Conservation (phyloP, 92 coral and sea anemone species). For the Hydrozoanthus gracilis region DNA sequence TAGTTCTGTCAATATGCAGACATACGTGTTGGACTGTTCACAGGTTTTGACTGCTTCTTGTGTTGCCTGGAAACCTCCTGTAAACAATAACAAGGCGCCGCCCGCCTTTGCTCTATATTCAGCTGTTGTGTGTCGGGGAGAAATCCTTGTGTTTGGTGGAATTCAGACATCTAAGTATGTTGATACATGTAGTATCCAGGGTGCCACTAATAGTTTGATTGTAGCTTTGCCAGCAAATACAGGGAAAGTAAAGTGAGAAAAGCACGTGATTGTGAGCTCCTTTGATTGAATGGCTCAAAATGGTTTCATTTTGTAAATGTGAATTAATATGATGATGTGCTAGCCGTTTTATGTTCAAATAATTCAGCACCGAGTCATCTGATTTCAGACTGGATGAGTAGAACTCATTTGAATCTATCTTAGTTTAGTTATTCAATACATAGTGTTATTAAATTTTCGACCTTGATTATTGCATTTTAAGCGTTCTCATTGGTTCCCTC, state of each 20-base stretch:
- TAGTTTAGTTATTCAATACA: too few species aligned
- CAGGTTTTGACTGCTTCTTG: neutral
- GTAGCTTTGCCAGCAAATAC: slow-evolving; percentile 26
- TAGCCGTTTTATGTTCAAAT: too few species aligned
- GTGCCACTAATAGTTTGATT: slow-evolving; percentile 25
- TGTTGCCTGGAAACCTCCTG: slow-evolving; percentile 35
- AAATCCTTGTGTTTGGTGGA: slow-evolving; percentile 90
- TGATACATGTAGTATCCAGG: slow-evolving; percentile 28
- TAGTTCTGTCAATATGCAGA: slow-evolving; percentile 5
- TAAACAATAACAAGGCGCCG: slow-evolving; percentile 41
- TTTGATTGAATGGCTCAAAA: too few species aligned
- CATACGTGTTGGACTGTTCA: slow-evolving; percentile 25
- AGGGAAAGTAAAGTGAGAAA: neutral
- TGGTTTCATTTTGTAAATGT: too few species aligned
- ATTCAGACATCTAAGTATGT: slow-evolving; percentile 55
- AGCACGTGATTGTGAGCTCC: too few species aligned
- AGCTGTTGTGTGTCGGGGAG: slow-evolving; percentile 84
- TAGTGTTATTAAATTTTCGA: too few species aligned
- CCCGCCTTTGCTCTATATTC: slow-evolving; percentile 87
- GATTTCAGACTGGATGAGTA: too few species aligned
- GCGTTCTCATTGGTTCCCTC: too few species aligned
- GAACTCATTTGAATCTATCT: too few species aligned
- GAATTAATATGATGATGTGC: too few species aligned
- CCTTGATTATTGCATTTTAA: too few species aligned
- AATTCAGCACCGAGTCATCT: too few species aligned